Conservation (phyloP, 2,888 invertebrate species). For the Sphaerophoria taeniata region DNA sequence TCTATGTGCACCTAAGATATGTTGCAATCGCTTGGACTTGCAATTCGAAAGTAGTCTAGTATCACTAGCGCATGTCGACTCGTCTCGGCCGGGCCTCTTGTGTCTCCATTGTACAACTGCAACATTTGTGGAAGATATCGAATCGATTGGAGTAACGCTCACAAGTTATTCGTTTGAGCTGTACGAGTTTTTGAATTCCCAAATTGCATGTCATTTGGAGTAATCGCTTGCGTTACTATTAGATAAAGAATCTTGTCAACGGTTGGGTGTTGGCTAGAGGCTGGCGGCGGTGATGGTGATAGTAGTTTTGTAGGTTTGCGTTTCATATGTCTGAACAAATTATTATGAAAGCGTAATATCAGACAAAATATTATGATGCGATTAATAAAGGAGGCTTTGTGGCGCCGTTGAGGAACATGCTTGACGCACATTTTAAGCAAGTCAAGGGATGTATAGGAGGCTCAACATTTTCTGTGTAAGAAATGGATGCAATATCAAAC, state of each 20-base stretch:
- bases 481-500: too few species aligned
- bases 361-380: constrained; percentile 6
- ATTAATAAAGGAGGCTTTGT: constrained; percentile 7
- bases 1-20: constrained; percentile 52
- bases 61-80: neutral
- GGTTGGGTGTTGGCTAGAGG: constrained; percentile 41
- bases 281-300: constrained; percentile 36
- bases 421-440: neutral
- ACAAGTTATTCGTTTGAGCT: too few species aligned
- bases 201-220: constrained; percentile 60
- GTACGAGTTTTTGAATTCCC: constrained; percentile 57
- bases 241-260: constrained; percentile 63
- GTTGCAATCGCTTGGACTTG: constrained; percentile 50
- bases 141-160: neutral
- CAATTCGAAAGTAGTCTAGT: constrained; percentile 54
- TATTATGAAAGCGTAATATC: constrained; percentile 46
- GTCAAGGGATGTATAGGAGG: neutral
- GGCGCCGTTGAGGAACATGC: constrained; percentile 21
- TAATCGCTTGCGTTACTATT: constrained; percentile 36
- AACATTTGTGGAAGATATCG: constrained; percentile 26
- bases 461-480: too few species aligned
- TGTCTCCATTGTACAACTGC: neutral
- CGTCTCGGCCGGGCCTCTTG: neutral
- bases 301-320: constrained; percentile 67
- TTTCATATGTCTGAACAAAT: constrained; percentile 6